phyloP scores from a whole-genome alignment of 1,140 invertebrate species.

The Ditylenchus dipsaci region DNA sequence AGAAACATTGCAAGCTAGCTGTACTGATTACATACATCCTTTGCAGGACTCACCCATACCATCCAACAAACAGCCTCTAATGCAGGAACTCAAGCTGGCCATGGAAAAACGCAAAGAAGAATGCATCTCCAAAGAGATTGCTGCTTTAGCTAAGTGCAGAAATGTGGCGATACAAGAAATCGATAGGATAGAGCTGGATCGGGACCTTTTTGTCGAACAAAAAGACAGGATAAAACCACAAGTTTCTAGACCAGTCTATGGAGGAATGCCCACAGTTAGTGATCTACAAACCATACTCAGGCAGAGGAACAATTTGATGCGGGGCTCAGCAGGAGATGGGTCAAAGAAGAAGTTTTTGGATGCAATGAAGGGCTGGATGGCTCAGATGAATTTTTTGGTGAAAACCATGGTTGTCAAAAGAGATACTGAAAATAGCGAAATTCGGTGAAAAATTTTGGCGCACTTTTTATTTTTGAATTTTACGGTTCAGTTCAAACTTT shows the following conservation, averaged over 20 bases:
- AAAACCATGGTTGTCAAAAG: no score
- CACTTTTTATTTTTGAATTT: no score
- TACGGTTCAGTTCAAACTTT: no score
- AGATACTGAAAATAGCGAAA: no score
- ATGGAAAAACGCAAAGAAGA: conserved; percentile 18
- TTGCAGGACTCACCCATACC: background rate
- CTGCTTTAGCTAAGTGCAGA: conserved; percentile 17
- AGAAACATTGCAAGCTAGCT: no score
- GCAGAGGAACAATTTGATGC: background rate
- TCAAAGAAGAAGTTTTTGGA: background rate
- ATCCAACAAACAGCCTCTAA: background rate
- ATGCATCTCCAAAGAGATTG: conserved; percentile 8
- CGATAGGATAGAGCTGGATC: conserved; percentile 17
- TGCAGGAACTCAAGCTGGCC: conserved; percentile 12
- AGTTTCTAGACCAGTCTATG: background rate
- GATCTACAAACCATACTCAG: background rate
- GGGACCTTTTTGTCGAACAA: background rate
- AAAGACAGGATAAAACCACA: background rate
- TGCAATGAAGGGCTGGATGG: background rate
- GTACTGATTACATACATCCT: no score
- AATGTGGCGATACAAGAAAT: conserved; percentile 6
- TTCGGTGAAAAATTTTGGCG: no score
- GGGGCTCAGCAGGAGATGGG: background rate
- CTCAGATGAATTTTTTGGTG: no score
- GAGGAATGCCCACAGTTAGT: background rate